Percentiles rank a stretch among this genome's conserved stretches.
These are phyloP conservation scores for Diachrysia chrysitis DNA, from an alignment of 2,888 invertebrate genomes.

Conservation along the genomic window DNA sequence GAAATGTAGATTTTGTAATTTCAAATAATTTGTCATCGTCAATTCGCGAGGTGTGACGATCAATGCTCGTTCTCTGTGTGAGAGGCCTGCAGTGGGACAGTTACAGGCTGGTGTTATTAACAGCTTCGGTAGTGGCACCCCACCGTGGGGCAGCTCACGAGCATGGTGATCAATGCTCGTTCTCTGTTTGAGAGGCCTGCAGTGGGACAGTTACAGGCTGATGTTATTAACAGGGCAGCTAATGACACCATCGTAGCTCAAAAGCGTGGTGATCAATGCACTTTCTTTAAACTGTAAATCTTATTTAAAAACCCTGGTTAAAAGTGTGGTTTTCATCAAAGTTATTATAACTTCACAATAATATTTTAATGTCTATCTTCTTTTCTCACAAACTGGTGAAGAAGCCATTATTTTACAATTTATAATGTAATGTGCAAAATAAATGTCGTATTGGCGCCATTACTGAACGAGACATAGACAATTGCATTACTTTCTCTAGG, in stretches of 20 bases:
- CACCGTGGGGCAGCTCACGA: not conserved
- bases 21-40: not conserved
- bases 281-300: too few species aligned
- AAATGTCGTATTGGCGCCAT: not conserved
- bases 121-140: conserved; percentile 1
- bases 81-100: conserved; percentile 1
- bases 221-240: too few species aligned
- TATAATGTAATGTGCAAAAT: not conserved
- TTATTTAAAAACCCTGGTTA: too few species aligned
- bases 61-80: not conserved
- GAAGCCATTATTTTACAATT: not conserved
- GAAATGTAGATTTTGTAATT: too few species aligned
- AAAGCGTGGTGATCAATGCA: not conserved
- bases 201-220: not conserved
- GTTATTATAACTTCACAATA: too few species aligned
- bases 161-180: not conserved
- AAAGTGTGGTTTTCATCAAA: too few species aligned
- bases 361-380: too few species aligned
- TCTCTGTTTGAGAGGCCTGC: not conserved
- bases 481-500: conserved; percentile 15
- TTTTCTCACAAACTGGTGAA: not conserved
- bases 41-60: not conserved
- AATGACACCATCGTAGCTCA: too few species aligned
- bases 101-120: conserved; percentile 4
- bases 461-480: not conserved